These are phyloP conservation scores for Polyergus mexicanus DNA, from an alignment of 1,140 invertebrate genomes.

Conservation along the genomic window DNA sequence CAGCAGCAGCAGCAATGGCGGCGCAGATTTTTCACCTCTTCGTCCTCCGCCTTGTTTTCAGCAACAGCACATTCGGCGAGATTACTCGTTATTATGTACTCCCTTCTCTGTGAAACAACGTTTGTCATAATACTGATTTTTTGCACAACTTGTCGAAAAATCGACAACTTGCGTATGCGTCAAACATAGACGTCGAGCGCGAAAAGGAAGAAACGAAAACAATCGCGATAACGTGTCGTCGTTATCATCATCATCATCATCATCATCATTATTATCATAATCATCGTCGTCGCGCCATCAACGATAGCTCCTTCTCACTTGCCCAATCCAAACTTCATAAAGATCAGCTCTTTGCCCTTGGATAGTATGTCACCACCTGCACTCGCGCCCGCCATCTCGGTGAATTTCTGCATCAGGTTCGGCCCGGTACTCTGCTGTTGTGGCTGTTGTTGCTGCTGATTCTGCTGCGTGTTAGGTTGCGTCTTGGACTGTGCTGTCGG, in stretches of 20 bases:
- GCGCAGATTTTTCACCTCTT: conserved; percentile 63
- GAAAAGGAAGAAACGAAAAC: conserved; percentile 53
- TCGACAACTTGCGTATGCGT: neutral
- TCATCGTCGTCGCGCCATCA: neutral
- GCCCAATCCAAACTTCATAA: conserved; percentile 96
- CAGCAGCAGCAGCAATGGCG: conserved; percentile 76
- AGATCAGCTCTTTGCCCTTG: conserved; percentile 96
- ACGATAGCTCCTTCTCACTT: conserved; percentile 81
- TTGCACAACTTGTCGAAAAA: neutral
- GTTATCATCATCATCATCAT: neutral
- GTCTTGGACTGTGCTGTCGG: conserved; percentile 87
- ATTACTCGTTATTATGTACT: neutral
- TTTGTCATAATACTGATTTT: conserved; percentile 55
- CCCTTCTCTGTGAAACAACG: neutral
- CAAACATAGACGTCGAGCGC: neutral
- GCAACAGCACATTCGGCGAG: conserved; percentile 1
- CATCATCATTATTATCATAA: neutral
- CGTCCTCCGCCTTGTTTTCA: conserved; percentile 13
- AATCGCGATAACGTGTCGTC: conserved; percentile 5
- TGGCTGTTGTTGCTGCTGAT: conserved; percentile 82
- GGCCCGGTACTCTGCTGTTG: conserved; percentile 86
- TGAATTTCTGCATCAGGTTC: conserved; percentile 93
- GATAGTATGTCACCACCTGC: conserved; percentile 94
- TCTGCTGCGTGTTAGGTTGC: conserved; percentile 81
- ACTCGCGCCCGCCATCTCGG: conserved; percentile 91